Evolutionary conservation across 2,888 invertebrate genomes (phyloP).

Genomic region (Biston betularia): DNA sequence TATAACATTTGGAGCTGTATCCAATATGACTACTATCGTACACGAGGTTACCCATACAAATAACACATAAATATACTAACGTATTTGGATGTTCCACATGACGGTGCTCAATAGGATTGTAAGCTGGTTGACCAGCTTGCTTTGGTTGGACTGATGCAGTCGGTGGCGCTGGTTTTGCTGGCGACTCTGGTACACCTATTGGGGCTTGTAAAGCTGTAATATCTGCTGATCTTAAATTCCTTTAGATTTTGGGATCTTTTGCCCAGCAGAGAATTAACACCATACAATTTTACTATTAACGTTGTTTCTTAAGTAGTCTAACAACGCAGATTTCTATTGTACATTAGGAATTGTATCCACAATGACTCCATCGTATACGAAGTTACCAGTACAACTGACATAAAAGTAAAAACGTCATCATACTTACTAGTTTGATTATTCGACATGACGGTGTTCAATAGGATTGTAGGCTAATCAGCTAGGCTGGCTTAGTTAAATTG

Average conservation of each 20-base stretch:
- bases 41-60: too few species aligned
- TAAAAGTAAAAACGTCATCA: too few species aligned
- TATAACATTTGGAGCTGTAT: too few species aligned
- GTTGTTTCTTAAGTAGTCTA: too few species aligned
- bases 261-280: too few species aligned
- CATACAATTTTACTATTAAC: too few species aligned
- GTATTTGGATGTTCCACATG: constrained; percentile 2
- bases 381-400: too few species aligned
- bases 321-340: too few species aligned
- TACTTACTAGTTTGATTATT: constrained; percentile 1
- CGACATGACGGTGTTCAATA: not conserved
- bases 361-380: too few species aligned
- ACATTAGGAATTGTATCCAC: too few species aligned
- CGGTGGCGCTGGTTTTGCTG: not conserved
- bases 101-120: constrained; percentile 1
- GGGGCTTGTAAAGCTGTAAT: not conserved
- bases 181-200: not conserved
- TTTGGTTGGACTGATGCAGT: not conserved
- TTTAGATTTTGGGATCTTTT: too few species aligned
- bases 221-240: not conserved
- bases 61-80: not conserved
- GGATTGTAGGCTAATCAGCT: not conserved
- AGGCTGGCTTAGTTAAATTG: not conserved
- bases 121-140: not conserved
- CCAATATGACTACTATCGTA: too few species aligned